Base-by-base conservation (phyloP, 2,888 invertebrate species). In the Stenotaenia linearis region DNA sequence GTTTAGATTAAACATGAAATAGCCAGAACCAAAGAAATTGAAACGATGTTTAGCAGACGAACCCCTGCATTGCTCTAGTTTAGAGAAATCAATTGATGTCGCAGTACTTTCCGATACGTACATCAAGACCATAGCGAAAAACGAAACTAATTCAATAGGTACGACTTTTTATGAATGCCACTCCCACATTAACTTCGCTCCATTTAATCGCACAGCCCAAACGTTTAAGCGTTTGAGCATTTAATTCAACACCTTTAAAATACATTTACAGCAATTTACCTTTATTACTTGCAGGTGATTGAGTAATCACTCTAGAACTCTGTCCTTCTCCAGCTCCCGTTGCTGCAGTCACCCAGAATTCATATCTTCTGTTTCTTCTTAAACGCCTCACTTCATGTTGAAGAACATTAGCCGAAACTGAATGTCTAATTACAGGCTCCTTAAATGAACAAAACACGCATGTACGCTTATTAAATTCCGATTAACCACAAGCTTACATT, bases 231-330 rank as follows among this genome's bases (percentile, higher is more conserved):
- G n/a, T n/a, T n/a, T n/a, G n/a, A n/a, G n/a, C n/a, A n/a, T n/a
- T n/a, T n/a, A n/a, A n/a, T 75, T 75, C 28, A 15, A 21, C 30
- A 18, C 3, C 23, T 69, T 69, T 21, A 0, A 40, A 40, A 40
- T 6, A 50, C 50, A 50, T 50, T 50, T 50, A 50, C 18, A 50
- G 50, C 37, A 37, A 32, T 28, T 78, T 82, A 85, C 86, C 85
- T 79, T 79, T 79, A 81, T 84, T 83, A 30, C 83, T 80, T 10
- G 83, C 82, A 1, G 85, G 85, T 35, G 83, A 83, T 12, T 84
- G 84, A 0, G 82, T 82, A 9, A 84, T 84, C 15, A 83, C 82
- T 50, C 83, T 83, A 0, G 85, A 85, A 76, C 82, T 83, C 40
- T 84, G 83, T 7, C 86, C 85, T 45, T 81, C 81, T 74, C 80